Conservation (phyloP, 2,888 invertebrate genomes). For the Cheilosia variabilis region DNA sequence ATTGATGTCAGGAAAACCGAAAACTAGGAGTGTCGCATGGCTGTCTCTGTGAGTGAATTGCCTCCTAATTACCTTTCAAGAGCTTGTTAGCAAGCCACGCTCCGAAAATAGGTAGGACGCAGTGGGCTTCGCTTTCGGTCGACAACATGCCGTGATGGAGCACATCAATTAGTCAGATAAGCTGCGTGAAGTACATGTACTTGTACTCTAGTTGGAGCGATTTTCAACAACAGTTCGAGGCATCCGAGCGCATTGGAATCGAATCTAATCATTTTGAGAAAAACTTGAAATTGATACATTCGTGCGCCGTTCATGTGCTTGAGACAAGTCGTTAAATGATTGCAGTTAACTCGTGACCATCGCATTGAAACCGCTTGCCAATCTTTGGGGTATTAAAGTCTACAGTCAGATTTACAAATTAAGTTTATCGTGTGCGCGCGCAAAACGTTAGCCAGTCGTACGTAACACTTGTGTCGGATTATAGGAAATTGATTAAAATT, state of each 20-base stretch:
- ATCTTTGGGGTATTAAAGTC: conserved; percentile 56
- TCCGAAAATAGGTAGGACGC: conserved; percentile 23
- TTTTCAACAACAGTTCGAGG: conserved; percentile 35
- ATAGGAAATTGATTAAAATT: conserved; percentile 49
- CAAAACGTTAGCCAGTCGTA: conserved; percentile 39
- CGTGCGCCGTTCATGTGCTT: conserved; percentile 23
- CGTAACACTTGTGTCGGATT: conserved; percentile 48
- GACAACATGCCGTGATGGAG: conserved; percentile 44
- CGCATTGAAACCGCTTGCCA: conserved; percentile 36
- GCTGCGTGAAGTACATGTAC: conserved; percentile 32
- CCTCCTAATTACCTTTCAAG: conserved; percentile 56
- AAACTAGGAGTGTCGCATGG: conserved; percentile 56
- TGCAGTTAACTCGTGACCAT: conserved; percentile 47
- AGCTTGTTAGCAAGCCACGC: conserved; percentile 31
- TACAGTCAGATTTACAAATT: conserved; percentile 44
- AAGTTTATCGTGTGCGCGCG: conserved; percentile 27
- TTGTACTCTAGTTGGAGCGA: conserved; percentile 46
- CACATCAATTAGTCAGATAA: conserved; percentile 68
- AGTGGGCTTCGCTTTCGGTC: conserved; percentile 15
- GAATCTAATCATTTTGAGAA: conserved; percentile 26
- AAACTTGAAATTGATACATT: conserved; percentile 40
- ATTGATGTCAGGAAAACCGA: conserved; percentile 34
- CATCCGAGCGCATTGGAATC: conserved; percentile 30
- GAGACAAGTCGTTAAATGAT: conserved; percentile 42
- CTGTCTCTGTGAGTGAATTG: conserved; percentile 39